Evolutionary conservation across 1,140 invertebrate species (phyloP).

Genomic region (Drosophila kepulauana): DNA sequence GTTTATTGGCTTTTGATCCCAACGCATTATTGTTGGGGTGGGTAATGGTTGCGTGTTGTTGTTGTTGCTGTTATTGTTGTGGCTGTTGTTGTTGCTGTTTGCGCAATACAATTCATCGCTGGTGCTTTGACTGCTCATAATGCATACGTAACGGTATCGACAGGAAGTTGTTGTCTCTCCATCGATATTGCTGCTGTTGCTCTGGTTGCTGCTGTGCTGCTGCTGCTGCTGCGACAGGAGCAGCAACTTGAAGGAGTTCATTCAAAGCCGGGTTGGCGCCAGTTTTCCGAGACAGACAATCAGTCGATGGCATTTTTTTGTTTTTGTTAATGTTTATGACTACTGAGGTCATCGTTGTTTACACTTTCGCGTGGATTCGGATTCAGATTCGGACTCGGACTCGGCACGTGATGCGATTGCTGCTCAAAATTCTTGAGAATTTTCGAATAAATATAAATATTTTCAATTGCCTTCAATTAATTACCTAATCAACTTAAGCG

Average conservation of each 20-base stretch:
- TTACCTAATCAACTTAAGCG: not conserved
- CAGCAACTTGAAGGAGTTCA: constrained; percentile 47
- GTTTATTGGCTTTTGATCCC: constrained; percentile 84
- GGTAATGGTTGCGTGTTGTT: constrained; percentile 71
- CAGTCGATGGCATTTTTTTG: not conserved
- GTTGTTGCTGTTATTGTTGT: constrained; percentile 17
- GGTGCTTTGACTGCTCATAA: constrained; percentile 55
- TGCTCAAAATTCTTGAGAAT: not conserved
- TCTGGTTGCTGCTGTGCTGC: constrained; percentile 16
- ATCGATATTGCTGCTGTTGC: constrained; percentile 3
- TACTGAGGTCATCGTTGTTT: constrained; percentile 61
- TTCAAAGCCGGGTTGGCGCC: constrained; percentile 64
- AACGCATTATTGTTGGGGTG: constrained; percentile 81
- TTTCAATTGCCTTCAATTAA: not conserved
- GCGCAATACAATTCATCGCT: constrained; percentile 48
- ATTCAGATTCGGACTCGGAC: too few species aligned
- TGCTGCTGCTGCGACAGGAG: constrained; percentile 32
- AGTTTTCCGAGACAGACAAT: constrained; percentile 16
- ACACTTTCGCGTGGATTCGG: too few species aligned
- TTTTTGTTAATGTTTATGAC: not conserved
- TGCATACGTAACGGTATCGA: constrained; percentile 78
- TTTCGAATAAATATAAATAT: not conserved
- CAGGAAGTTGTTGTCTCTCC: constrained; percentile 61
- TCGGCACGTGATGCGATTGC: not conserved
- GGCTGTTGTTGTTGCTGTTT: constrained; percentile 37